Conservation (phyloP, 2,797 vertebrate genomes). For the Pangasius larnaudii region DNA sequence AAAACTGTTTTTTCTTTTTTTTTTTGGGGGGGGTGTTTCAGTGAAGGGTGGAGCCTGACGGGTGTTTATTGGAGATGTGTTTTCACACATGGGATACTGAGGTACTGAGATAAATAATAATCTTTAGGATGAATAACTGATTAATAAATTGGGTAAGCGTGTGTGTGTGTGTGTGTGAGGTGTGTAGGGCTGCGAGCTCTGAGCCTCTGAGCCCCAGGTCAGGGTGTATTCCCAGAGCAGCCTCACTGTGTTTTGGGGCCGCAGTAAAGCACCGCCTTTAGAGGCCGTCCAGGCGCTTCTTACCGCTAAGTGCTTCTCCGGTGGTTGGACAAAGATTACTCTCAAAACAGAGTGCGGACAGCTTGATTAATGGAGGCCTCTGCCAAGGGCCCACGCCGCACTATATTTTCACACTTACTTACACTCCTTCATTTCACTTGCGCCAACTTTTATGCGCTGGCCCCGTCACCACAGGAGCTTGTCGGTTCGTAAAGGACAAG, state of each 20-base stretch:
- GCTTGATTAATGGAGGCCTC: conserved; percentile 82
- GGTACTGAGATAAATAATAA: not conserved
- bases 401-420: conserved; percentile 79
- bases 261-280: conserved; percentile 78
- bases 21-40: too few species aligned
- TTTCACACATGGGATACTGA: not conserved
- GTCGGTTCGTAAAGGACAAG: conserved; percentile 71
- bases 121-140: not conserved
- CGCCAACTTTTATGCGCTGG: conserved; percentile 61
- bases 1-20: not conserved
- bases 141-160: not conserved
- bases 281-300: conserved; percentile 76
- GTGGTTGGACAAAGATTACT: conserved; percentile 79
- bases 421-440: conserved; percentile 72
- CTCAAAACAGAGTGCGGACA: conserved; percentile 83
- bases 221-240: conserved; percentile 76
- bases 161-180: not conserved
- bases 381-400: conserved; percentile 70
- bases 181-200: conserved; percentile 62
- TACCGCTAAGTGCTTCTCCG: conserved; percentile 78
- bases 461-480: conserved; percentile 74
- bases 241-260: conserved; percentile 73
- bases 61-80: not conserved
- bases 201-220: conserved; percentile 58
- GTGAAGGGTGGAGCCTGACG: not conserved